Evolutionary conservation across 2,888 invertebrate species (phyloP), one percentile per base, ranked within the genome.

Genomic region (Piscicola geometra): DNA sequence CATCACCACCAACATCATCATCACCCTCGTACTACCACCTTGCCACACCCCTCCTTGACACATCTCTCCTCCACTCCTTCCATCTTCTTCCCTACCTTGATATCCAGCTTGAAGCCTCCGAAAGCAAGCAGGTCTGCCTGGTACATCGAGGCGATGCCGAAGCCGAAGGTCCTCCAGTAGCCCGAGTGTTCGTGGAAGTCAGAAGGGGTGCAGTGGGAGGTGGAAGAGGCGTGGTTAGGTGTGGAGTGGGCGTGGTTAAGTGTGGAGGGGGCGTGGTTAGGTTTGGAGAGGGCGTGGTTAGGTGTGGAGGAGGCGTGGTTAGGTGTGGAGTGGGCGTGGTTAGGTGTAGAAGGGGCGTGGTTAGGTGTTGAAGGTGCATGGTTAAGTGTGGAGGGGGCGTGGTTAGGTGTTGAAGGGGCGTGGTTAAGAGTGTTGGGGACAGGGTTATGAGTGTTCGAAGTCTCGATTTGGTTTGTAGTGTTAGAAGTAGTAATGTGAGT

Each of bases 91-190:
- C 5, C 15, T 15, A 71, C 52, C 66, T 60, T 76, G 76, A 99
- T 97, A 73, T 89, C 90, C 72, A 92, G 90, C 86, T 98, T 92
- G 82, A 96, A 93, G 1, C 97, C 95, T 71, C 97, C 95, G 1
- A 94, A 87, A 76, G 88, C 86, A 56, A 88, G 86, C 82, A 94
- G 91, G 85, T 97, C 97, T 78, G 89, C 89, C 85, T 93, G 93
- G 85, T 92, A 98, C 81, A 96, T 89, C 81, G 93, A 91, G 35
- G 92, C 92, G 77, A 99, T 94, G 67, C 99, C 99, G 84, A 93
- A 99, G 47, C 98, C 99, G 85, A 93, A 99, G 82, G 92, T 92
- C 76, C 98, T 89, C 90, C 97, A 99, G 83, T 94, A 96, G 0
- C 98, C 99, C 12, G 30, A 50, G n/a, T 73, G 32, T 0, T n/a